These are phyloP conservation scores for Gonioctena quinquepunctata DNA, from an alignment of 1,140 invertebrate species.

Conservation along the genomic window DNA sequence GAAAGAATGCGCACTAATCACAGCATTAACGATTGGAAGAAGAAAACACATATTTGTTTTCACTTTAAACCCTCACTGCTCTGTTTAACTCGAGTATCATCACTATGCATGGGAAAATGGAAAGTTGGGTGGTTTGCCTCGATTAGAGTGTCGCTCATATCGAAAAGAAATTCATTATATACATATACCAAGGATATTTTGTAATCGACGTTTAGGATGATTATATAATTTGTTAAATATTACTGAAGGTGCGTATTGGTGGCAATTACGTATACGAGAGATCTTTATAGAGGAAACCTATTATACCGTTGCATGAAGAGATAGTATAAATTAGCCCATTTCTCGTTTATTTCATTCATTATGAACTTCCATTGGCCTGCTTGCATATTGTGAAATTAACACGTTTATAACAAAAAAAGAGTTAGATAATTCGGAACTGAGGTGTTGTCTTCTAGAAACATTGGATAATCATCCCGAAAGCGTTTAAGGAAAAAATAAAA, in stretches of 20 bases:
- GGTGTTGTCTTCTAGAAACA: too few species aligned
- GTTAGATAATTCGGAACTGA: too few species aligned
- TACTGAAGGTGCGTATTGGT: background rate
- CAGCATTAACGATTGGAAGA: background rate
- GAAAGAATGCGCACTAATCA: background rate
- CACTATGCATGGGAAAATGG: background rate
- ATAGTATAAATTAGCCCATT: background rate
- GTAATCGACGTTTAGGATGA: background rate
- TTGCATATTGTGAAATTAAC: too few species aligned
- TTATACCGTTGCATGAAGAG: too few species aligned
- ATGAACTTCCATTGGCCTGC: too few species aligned
- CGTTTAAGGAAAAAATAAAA: too few species aligned
- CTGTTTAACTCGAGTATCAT: background rate
- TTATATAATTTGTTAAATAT: background rate
- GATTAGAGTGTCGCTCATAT: background rate
- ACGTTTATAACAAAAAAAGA: too few species aligned
- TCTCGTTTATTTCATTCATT: background rate
- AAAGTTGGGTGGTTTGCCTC: background rate
- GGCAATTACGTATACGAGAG: background rate
- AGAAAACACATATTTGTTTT: background rate
- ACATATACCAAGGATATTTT: background rate
- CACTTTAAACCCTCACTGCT: background rate
- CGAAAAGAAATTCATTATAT: background rate
- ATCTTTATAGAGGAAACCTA: background rate
- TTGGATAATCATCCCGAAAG: too few species aligned